Percentiles rank a stretch among this genome's conserved stretches.
phyloP scores from a whole-genome alignment of 2,113 vertebrate species.

The Nothobranchius furzeri region DNA sequence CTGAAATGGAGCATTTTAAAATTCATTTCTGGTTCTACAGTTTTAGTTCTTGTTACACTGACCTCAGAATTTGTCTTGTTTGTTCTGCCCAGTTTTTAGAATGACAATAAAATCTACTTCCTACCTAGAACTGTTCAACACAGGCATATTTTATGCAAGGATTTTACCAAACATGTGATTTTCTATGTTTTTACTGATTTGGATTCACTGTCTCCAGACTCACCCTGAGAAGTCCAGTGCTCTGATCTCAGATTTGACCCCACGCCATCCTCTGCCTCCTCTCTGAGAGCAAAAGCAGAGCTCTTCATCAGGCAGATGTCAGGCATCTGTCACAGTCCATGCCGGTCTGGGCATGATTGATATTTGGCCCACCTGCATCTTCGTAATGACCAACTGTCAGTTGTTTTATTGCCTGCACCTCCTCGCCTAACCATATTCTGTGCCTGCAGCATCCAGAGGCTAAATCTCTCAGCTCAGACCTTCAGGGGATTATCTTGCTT shows the following conservation, averaged over 20 bases:
- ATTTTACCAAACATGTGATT: no score
- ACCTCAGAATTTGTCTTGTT: neutral
- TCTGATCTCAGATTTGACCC: no score
- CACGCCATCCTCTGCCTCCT: neutral
- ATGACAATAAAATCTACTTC: neutral
- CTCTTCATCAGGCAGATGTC: slow-evolving; percentile 63
- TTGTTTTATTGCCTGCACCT: slow-evolving; percentile 61
- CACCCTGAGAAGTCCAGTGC: no score
- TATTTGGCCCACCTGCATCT: slow-evolving; percentile 66
- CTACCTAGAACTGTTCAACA: neutral
- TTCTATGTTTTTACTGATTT: no score
- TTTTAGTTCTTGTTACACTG: neutral
- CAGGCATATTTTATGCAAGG: neutral
- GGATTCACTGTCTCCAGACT: no score
- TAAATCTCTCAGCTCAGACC: slow-evolving; percentile 54
- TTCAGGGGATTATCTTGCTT: slow-evolving; percentile 55
- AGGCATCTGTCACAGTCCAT: slow-evolving; percentile 57
- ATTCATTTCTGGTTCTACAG: no score
- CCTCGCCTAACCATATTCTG: slow-evolving; percentile 36
- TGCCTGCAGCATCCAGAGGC: slow-evolving; percentile 47
- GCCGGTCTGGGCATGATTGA: slow-evolving; percentile 60
- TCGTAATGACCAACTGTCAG: slow-evolving; percentile 69
- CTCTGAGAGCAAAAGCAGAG: slow-evolving; percentile 39
- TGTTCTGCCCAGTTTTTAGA: neutral
- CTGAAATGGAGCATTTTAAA: no score